These are phyloP conservation scores for Kryphioiulus occultus DNA, from an alignment of 2,888 invertebrate genomes.

Conservation along the genomic window DNA sequence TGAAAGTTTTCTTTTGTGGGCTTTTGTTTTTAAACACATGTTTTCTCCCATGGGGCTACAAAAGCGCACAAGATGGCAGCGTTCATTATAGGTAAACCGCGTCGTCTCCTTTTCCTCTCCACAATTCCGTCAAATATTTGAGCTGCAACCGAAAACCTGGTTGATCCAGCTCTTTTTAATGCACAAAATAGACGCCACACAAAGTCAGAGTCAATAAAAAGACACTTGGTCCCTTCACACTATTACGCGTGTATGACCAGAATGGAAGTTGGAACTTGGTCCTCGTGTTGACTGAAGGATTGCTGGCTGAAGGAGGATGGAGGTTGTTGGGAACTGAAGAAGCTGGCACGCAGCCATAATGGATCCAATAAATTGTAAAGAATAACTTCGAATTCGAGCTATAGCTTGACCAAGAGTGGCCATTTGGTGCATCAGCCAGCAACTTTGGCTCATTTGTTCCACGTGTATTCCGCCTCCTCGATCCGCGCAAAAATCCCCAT, in stretches of 20 bases:
- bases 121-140: constrained; percentile 10
- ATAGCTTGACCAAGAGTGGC: background rate
- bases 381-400: background rate
- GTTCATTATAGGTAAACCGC: constrained; percentile 18
- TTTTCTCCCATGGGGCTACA: background rate
- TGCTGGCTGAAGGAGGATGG: background rate
- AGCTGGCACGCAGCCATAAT: constrained; percentile 4
- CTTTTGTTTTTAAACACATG: constrained; percentile 22
- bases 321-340: background rate
- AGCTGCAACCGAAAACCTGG: background rate
- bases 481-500: background rate
- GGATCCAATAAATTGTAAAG: constrained; percentile 7
- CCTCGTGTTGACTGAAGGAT: background rate
- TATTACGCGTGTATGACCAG: constrained; percentile 36
- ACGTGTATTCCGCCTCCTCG: background rate
- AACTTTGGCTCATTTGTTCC: background rate
- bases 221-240: constrained; percentile 39
- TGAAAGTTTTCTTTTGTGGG: background rate
- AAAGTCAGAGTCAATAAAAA: constrained; percentile 36
- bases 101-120: background rate
- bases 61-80: constrained; percentile 11
- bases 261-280: background rate
- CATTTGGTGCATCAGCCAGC: background rate
- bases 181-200: constrained; percentile 10
- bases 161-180: constrained; percentile 39